Evolutionary conservation across 1,140 invertebrate genomes (phyloP), one percentile per base, ranked within the genome.

Genomic region (Saxidomus purpurata): DNA sequence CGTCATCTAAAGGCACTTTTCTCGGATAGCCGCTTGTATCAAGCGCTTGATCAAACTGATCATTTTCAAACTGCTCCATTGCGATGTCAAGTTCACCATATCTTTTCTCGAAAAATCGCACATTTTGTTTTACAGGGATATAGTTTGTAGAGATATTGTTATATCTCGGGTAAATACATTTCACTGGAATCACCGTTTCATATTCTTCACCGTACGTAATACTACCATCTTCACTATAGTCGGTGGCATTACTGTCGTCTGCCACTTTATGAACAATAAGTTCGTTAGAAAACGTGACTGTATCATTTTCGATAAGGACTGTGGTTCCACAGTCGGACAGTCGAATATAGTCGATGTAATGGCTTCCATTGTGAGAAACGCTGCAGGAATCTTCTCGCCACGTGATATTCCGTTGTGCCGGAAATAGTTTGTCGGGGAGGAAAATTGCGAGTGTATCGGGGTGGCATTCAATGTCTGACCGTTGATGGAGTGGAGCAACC

Each of bases 1-100:
- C 87, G 22, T 84, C 81, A 28, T 89, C 34, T 11, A 89, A 97
- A 94, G 80, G 81, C 38, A 84, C 81, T 59, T 88, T 79, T 38
- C 38, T 47, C 8, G 90, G 85, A 61, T 59, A 82, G 19, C 40
- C 77, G 55, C 61, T 28, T 40, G 67, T 52, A 36, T 67, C 77
- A 38, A 83, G 31, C 36, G 61, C 15, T 17, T 38, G 3, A 0
- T 15, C n/a, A 52, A 63, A 87, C 74, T 55, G 22, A 4, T 71
- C 69, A 40, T 47, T 22, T 49, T 76, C 69, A 77, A 19, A 84
- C 22, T 88, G 79, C 52, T 80, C 19, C 81, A 88, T 80, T 31
- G 52, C 34, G 17, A 90, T 47, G 55, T 90, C 69, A 38, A 90
- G 40, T 17, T 63, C 25, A 1, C 83, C 83, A 38, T 76, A 83